A percentile compares a stretch with the other conserved stretches of the same genome.
These are phyloP conservation scores for Piaya cayana DNA, from an alignment of 2,113 vertebrate species.

Conservation along the genomic window DNA sequence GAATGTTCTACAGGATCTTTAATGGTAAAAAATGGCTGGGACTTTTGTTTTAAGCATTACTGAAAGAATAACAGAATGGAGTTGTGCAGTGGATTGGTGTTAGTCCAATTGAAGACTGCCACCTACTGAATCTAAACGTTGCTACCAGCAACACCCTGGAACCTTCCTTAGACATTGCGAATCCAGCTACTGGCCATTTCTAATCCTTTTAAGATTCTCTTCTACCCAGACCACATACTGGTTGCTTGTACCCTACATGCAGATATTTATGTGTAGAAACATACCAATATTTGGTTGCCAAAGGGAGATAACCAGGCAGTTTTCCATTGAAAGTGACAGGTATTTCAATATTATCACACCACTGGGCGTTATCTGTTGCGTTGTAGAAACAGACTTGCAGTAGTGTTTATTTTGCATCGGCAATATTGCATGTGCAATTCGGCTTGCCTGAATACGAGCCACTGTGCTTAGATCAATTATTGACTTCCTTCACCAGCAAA, in stretches of 20 bases:
- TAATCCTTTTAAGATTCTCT: neutral
- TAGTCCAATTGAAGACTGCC: slow-evolving; percentile 54
- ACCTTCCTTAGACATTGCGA: neutral
- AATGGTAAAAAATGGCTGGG: neutral
- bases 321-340: neutral
- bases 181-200: neutral
- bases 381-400: neutral
- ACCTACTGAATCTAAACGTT: slow-evolving; percentile 39
- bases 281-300: neutral
- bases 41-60: neutral
- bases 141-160: neutral
- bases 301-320: neutral
- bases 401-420: neutral
- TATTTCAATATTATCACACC: neutral
- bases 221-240: neutral
- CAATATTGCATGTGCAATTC: neutral
- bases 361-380: neutral
- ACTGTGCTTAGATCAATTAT: neutral
- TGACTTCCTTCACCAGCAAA: neutral
- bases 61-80: neutral
- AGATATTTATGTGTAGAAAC: neutral
- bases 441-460: neutral
- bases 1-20: neutral
- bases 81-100: neutral
- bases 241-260: neutral